These are phyloP conservation scores for Brachyptera risi DNA, from an alignment of 2,888 invertebrate species.

Conservation along the genomic window DNA sequence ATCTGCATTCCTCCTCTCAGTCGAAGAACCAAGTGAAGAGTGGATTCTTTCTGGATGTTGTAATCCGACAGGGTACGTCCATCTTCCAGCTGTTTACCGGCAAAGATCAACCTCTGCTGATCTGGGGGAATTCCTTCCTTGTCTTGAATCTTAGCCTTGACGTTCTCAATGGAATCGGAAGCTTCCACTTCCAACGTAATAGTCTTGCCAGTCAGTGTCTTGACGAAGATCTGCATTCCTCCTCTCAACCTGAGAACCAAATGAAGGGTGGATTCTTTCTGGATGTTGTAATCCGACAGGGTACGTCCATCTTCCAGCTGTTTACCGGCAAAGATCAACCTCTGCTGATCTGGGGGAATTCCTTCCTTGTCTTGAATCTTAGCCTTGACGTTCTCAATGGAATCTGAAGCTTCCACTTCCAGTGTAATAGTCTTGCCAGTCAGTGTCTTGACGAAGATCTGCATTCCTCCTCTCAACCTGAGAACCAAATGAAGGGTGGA, in stretches of 20 bases:
- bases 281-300: constrained; percentile 88
- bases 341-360: constrained; percentile 46
- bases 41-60: constrained; percentile 56
- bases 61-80: constrained; percentile 54
- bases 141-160: constrained; percentile 48
- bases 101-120: constrained; percentile 52
- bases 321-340: constrained; percentile 83
- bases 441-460: constrained; percentile 57
- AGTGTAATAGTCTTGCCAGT: constrained; percentile 49
- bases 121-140: constrained; percentile 46
- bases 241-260: constrained; percentile 51
- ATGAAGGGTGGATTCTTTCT: constrained; percentile 63
- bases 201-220: constrained; percentile 57
- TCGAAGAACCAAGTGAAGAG: constrained; percentile 53
- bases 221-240: constrained; percentile 59
- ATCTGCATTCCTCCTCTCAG: constrained; percentile 62
- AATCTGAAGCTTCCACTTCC: constrained; percentile 48
- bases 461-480: constrained; percentile 55
- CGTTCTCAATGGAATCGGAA: constrained; percentile 52
- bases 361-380: constrained; percentile 42
- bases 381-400: constrained; percentile 51
- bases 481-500: constrained; percentile 55
- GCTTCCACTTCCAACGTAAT: constrained; percentile 55
- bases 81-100: constrained; percentile 57
- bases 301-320: constrained; percentile 93